Conservation (phyloP, 2,797 vertebrate genomes). For the Falco concolor region DNA sequence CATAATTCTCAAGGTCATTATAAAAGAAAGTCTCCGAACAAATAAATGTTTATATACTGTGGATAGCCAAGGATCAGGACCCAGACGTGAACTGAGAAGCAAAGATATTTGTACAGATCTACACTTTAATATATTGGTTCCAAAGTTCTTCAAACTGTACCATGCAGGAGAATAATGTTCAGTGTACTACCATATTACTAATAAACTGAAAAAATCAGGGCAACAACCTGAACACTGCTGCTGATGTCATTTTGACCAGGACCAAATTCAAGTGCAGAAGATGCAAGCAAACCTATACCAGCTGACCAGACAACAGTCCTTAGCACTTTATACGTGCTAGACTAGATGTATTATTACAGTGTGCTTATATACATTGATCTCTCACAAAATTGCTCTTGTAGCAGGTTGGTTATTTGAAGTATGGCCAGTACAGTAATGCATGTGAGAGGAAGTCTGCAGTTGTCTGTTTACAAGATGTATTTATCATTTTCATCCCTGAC, state of each 20-base stretch:
- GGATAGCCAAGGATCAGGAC: not conserved
- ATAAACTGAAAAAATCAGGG: not conserved
- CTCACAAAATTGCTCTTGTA: not conserved
- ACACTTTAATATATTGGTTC: not conserved
- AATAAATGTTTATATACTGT: not conserved
- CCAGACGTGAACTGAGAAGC: not conserved
- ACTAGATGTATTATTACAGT: not conserved
- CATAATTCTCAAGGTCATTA: not conserved
- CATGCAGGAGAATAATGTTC: not conserved
- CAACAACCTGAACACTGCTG: not conserved
- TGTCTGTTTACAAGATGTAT: not conserved
- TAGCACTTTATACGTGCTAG: not conserved
- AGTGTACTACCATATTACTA: not conserved
- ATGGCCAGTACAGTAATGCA: not conserved
- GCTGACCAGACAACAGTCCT: not conserved
- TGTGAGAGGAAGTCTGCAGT: not conserved
- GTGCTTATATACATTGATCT: not conserved
- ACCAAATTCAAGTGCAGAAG: not conserved
- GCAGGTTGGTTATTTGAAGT: not conserved
- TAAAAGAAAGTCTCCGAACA: not conserved
- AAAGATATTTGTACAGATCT: not conserved
- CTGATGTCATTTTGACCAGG: not conserved
- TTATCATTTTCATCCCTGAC: not conserved
- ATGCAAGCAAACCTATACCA: not conserved
- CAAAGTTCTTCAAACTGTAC: not conserved